Conservation (phyloP, 2,113 vertebrate genomes). For the Perccottus glenii region DNA sequence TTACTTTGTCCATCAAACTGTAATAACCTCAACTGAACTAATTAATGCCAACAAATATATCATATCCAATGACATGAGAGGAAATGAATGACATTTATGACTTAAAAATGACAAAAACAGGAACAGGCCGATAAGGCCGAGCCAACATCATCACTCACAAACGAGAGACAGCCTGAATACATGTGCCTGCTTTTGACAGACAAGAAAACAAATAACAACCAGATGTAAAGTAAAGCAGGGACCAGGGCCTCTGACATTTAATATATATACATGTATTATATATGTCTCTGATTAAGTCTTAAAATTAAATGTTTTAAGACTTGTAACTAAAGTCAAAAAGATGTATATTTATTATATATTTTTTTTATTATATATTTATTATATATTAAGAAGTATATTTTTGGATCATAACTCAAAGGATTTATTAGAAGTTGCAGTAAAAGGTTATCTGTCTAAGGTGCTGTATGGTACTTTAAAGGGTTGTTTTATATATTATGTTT, state of each 20-base stretch:
- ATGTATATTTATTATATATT: too few species aligned
- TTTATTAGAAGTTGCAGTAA: too few species aligned
- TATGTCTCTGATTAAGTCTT: too few species aligned
- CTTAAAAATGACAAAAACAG: conserved; percentile 16
- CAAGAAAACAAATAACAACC: conserved; percentile 13
- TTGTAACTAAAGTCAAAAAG: too few species aligned
- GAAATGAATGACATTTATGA: conserved; percentile 23
- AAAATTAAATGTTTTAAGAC: too few species aligned
- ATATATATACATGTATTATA: not conserved
- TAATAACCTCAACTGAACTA: not conserved
- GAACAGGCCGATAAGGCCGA: conserved; percentile 10
- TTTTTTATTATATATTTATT: too few species aligned
- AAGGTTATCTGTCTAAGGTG: too few species aligned
- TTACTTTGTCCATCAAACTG: not conserved
- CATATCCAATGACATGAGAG: not conserved
- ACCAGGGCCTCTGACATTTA: conserved; percentile 1
- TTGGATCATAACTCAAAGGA: not conserved
- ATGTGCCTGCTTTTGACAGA: conserved; percentile 11
- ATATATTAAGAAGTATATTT: too few species aligned
- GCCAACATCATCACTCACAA: conserved; percentile 13
- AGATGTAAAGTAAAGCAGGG: not conserved
- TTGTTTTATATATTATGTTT: too few species aligned
- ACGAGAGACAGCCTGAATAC: not conserved
- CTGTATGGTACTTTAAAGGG: too few species aligned
- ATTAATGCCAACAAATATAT: conserved; percentile 6